Evolutionary conservation across 2,888 invertebrate species (phyloP).

Genomic region (Drosophila siamana): DNA sequence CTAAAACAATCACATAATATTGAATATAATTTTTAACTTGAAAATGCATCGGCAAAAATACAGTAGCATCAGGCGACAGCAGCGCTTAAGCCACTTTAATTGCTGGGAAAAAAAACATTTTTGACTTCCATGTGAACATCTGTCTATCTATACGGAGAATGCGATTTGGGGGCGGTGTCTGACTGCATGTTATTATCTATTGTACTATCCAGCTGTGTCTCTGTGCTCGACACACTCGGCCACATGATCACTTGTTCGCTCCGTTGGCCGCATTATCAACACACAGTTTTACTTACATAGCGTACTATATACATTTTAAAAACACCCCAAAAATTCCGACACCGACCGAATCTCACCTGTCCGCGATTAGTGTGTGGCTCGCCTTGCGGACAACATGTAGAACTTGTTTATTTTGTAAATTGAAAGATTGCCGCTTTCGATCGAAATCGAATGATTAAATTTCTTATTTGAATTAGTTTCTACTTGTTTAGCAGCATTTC

Average conservation of each 20-base stretch:
- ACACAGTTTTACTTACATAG: not conserved
- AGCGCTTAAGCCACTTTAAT: constrained; percentile 40
- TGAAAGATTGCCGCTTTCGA: constrained; percentile 32
- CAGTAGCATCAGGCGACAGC: constrained; percentile 9
- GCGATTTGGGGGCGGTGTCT: constrained; percentile 16
- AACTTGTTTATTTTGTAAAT: constrained; percentile 45
- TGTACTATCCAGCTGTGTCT: constrained; percentile 9
- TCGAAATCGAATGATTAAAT: constrained; percentile 26
- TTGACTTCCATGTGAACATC: constrained; percentile 11
- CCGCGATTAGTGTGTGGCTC: constrained; percentile 6
- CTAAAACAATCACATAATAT: not conserved
- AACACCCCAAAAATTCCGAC: constrained; percentile 34
- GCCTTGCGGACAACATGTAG: not conserved
- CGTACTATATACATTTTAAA: constrained; percentile 11
- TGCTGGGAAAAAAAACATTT: constrained; percentile 39
- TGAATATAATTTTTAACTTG: not conserved
- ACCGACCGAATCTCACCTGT: constrained; percentile 33
- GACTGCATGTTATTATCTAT: constrained; percentile 3
- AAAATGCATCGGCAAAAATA: not conserved
- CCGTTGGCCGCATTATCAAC: constrained; percentile 32
- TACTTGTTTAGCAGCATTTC: constrained; percentile 33
- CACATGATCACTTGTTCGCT: constrained; percentile 41
- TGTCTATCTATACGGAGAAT: not conserved
- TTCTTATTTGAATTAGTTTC: constrained; percentile 38
- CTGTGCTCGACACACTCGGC: constrained; percentile 15